Evolutionary conservation across 2,888 invertebrate genomes (phyloP).

Genomic region (Saturnia pavonia): DNA sequence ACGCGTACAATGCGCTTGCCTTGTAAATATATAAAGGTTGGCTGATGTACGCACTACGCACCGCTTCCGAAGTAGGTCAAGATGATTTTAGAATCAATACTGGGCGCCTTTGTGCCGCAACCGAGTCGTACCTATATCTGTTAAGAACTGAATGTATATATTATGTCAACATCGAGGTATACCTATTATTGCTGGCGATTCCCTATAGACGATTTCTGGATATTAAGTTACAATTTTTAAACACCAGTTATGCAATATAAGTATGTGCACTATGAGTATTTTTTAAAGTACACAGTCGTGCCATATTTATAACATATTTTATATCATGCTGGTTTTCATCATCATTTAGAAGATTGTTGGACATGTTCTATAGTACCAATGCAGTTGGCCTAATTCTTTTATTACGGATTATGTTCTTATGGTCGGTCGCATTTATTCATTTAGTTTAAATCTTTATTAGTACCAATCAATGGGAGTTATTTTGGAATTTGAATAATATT

Average conservation of each 20-base stretch:
- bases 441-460: not conserved
- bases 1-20: constrained; percentile 11
- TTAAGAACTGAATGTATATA: constrained; percentile 4
- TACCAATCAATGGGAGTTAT: not conserved
- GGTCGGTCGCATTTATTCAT: no score
- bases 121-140: constrained; percentile 17
- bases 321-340: not conserved
- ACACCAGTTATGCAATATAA: not conserved
- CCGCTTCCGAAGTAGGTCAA: constrained; percentile 40
- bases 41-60: constrained; percentile 22
- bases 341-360: not conserved
- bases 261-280: not conserved
- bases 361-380: not conserved
- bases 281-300: not conserved
- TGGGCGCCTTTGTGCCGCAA: constrained; percentile 23
- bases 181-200: not conserved
- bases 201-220: not conserved
- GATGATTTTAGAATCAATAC: constrained; percentile 49
- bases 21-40: constrained; percentile 23
- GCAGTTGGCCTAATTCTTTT: not conserved
- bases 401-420: not conserved
- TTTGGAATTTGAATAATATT: not conserved
- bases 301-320: not conserved
- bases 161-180: not conserved
- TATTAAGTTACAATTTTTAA: not conserved